Percentiles rank a stretch among this genome's conserved stretches.
These are phyloP conservation scores for Acanthornis magna DNA, from an alignment of 2,797 vertebrate species.

Conservation along the genomic window DNA sequence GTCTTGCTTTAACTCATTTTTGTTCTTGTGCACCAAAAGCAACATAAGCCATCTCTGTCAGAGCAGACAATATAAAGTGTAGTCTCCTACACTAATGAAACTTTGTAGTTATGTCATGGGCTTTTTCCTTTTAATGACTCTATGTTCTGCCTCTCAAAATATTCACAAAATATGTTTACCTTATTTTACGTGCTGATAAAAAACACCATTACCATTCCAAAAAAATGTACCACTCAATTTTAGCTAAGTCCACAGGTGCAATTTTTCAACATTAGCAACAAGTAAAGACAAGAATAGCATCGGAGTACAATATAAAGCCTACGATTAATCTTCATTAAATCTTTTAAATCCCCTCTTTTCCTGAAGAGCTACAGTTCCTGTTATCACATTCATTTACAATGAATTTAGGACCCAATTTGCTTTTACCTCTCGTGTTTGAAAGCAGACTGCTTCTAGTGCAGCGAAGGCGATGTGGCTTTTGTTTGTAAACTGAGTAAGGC, in stretches of 20 bases:
- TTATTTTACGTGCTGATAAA: neutral
- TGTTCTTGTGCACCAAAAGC: neutral
- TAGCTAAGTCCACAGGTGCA: neutral
- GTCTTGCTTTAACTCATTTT: neutral
- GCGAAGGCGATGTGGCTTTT: conserved; percentile 94
- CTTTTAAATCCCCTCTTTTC: neutral
- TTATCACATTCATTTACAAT: neutral
- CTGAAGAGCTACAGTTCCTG: neutral
- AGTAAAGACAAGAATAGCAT: neutral
- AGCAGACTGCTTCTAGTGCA: conserved; percentile 95
- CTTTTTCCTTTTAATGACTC: neutral
- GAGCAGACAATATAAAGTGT: neutral
- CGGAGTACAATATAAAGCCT: neutral
- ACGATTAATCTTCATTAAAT: neutral
- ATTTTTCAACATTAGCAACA: neutral
- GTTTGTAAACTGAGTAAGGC: conserved; percentile 97
- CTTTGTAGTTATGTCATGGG: neutral
- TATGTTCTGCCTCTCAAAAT: neutral
- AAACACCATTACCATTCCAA: neutral
- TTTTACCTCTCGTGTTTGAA: conserved; percentile 94
- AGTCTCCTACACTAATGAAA: neutral
- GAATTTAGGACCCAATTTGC: neutral
- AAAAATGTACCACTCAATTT: neutral
- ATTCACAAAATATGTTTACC: neutral
- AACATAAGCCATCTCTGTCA: neutral